Percentiles rank a stretch among this genome's conserved stretches.
These are phyloP conservation scores for Lepisosteus osseus DNA, from an alignment of 2,113 vertebrate genomes.

Conservation along the genomic window DNA sequence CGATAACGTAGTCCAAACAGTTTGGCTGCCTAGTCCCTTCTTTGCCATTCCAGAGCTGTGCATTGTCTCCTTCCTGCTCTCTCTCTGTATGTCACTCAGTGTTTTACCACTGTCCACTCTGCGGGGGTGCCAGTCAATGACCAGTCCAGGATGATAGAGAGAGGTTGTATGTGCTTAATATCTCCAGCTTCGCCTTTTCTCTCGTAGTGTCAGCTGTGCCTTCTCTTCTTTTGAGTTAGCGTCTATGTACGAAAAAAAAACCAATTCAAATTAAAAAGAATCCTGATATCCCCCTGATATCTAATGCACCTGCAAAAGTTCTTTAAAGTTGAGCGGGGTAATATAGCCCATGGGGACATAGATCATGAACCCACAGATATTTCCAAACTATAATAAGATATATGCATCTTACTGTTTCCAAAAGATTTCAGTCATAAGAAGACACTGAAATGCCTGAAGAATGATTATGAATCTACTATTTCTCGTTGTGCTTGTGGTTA, in stretches of 20 bases:
- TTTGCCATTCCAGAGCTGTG: background rate
- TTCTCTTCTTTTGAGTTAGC: constrained; percentile 52
- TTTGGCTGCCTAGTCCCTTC: too few species aligned
- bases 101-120: constrained; percentile 49
- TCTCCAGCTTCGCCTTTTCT: constrained; percentile 57
- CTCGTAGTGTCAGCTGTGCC: constrained; percentile 46
- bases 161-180: constrained; percentile 42
- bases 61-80: constrained; percentile 4
- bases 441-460: too few species aligned
- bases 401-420: too few species aligned
- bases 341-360: too few species aligned
- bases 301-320: too few species aligned
- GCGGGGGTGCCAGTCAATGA: constrained; percentile 43
- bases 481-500: too few species aligned
- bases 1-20: background rate
- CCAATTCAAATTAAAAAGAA: background rate
- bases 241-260: constrained; percentile 19
- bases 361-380: too few species aligned
- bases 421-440: too few species aligned
- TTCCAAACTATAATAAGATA: too few species aligned
- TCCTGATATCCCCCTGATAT: too few species aligned
- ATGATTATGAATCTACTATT: too few species aligned
- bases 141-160: constrained; percentile 8
- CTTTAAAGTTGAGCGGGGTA: too few species aligned
- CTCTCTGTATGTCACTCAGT: constrained; percentile 15